These are phyloP conservation scores for Ceyx melanurus DNA, from an alignment of 2,113 vertebrate species.

Conservation along the genomic window DNA sequence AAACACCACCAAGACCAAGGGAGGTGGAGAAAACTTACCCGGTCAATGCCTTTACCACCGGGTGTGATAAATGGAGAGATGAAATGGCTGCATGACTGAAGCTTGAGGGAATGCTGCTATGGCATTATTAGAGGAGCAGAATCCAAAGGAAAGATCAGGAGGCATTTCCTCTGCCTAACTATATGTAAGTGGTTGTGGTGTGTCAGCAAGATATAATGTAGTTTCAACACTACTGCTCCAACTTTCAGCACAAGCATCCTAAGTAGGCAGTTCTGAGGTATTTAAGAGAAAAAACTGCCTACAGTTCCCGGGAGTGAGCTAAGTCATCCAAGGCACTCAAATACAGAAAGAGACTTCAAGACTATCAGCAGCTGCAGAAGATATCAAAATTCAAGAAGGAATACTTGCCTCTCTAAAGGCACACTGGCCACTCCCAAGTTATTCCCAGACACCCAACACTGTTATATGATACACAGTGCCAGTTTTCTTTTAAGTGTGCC, in stretches of 20 bases:
- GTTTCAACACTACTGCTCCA: neutral
- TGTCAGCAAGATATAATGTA: neutral
- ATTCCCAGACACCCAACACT: neutral
- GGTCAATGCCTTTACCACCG: neutral
- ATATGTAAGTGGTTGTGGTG: neutral
- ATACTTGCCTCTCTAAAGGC: neutral
- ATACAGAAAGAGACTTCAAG: neutral
- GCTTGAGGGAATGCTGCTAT: neutral
- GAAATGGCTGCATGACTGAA: neutral
- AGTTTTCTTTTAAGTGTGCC: neutral
- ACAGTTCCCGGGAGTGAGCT: neutral
- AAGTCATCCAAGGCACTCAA: neutral
- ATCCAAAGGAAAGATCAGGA: neutral
- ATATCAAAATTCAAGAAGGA: neutral
- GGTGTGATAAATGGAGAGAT: neutral
- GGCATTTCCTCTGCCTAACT: neutral
- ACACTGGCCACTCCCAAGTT: accelerated
- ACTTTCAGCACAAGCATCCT: neutral
- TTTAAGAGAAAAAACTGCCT: neutral
- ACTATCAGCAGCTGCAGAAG: neutral
- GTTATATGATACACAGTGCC: accelerated
- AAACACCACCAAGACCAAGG: neutral
- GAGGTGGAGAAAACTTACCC: neutral
- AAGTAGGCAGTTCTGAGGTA: neutral
- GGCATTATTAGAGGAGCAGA: neutral